phyloP scores from a whole-genome alignment of 2,113 vertebrate species.

The Vicugna pacos region DNA sequence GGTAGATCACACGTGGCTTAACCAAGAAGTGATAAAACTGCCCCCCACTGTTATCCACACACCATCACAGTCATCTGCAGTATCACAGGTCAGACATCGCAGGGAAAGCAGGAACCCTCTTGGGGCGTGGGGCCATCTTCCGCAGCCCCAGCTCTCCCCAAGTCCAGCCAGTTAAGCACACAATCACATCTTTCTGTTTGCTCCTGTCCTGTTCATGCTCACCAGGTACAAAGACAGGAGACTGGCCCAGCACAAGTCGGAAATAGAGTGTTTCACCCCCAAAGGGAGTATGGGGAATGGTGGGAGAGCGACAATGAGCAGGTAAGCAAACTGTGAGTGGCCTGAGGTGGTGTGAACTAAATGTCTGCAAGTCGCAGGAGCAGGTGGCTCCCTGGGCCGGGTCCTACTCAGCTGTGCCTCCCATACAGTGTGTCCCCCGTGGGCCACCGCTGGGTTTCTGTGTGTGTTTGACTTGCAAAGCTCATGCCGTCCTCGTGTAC shows the following conservation, averaged over 20 bases:
- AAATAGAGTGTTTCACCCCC: conserved; percentile 93
- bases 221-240: conserved; percentile 92
- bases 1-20: not conserved
- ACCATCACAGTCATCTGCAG: not conserved
- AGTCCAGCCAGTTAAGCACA: conserved; percentile 79
- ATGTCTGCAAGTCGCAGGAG: conserved; percentile 83
- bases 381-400: conserved; percentile 77
- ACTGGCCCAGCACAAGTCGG: conserved; percentile 91
- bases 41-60: not conserved
- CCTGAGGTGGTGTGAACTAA: conserved; percentile 83
- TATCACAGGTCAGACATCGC: not conserved
- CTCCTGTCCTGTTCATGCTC: conserved; percentile 91
- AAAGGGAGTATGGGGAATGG: conserved; percentile 93
- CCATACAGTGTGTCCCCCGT: conserved; percentile 67
- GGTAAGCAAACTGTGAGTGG: conserved; percentile 89
- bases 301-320: conserved; percentile 91
- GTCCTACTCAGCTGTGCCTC: conserved; percentile 76
- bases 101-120: not conserved
- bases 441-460: conserved; percentile 68
- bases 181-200: conserved; percentile 90
- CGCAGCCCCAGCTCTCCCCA: conserved; percentile 65
- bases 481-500: conserved; percentile 45
- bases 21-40: not conserved
- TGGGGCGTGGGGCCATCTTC: not conserved
- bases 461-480: conserved; percentile 74